Base-by-base conservation (phyloP, 2,888 invertebrate genomes). In the Ligdia adustata region DNA sequence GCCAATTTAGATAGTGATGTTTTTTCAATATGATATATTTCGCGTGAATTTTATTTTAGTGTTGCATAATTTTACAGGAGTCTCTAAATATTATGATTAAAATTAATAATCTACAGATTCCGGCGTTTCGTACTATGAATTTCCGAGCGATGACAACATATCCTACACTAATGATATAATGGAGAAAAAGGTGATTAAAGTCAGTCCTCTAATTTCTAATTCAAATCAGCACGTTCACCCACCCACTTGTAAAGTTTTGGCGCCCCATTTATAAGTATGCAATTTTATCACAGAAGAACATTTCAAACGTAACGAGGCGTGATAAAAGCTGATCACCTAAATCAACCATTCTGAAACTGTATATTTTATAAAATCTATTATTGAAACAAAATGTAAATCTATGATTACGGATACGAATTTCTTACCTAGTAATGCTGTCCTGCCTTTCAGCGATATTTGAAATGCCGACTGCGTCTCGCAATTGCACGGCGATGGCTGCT, bases 401-500 rank as follows among this genome's bases (percentile, higher is more conserved):
- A 28, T 7, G 9, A 9, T 18, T 18, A 31, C 3, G 3, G 1
- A 28, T 15, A 15, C 9, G 3, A 4, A 16, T 22, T 27, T 3
- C 91, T 81, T 77, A 95, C 95, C 92, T 94, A 61, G 94, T 93
- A 43, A 95, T 94, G 77, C 92, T 93, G 64, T 95, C 94, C 72
- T 95, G 94, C 57, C 93, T 86, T 9, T 92, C 90, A 58, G 93
- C 91, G 45, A 98, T 97, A 41, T 92, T 92, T 54, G 93, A 92
- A 12, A 94, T 90, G 1, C 95, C 95, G 3, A 97, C 92, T 1
- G 95, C 93, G 68, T 96, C 95, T 70, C 97, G 95, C 37, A 98
- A 87, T 75, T 97, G 97, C 87, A 97, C 93, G 7, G 94, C 96
- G 28, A 98, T 91, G 0, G 97, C 97, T 4, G 96, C 95, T 55